Evolutionary conservation across 2,888 invertebrate genomes (phyloP), one percentile per base, ranked within the genome.

Genomic region (Pterostichus niger): DNA sequence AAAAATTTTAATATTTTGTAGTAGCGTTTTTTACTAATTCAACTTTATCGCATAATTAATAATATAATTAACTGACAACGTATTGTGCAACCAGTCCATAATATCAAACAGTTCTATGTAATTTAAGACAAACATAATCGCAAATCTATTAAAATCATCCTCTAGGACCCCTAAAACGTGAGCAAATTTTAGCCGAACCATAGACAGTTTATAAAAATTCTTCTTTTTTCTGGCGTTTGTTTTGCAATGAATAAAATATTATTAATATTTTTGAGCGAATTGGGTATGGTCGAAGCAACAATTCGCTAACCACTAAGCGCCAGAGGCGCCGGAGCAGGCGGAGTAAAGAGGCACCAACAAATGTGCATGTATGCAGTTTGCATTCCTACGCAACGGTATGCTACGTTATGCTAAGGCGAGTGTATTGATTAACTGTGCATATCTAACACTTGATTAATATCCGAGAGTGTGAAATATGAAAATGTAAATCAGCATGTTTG

Each of bases 401-500:
- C 40, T 40, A 49, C 10, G n/a, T 3, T 9, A 31, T n/a, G 64
- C 13, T 13, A 64, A 64, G 35, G 64, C 33, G 49, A 64, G 13
- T 40, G 11, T 64, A 64, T 79, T 79, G 61, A 79, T 79, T 79
- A 79, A 64, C 61, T 64, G 76, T 44, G 49, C 75, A 75, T 61
- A 79, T 46, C 46, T 61, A 76, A 61, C 33, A 33, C 17, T 13
- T 49, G 75, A 75, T 75, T 75, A 52, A 79, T 79, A 64, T 64
- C 10, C 49, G 13, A 46, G 44, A 71, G 64, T 64, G 64, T 79
- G 79, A 79, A 79, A 64, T 79, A 64, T 64, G 46, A 64, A 40
- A 64, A 59, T 59, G 79, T 64, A 79, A 79, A 79, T 79, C 78
- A 78, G 44, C 49, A 52, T 52, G 52, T 75, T 52, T 49, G 49